phyloP scores from a whole-genome alignment of 2,113 vertebrate species.

The Catagonus wagneri region DNA sequence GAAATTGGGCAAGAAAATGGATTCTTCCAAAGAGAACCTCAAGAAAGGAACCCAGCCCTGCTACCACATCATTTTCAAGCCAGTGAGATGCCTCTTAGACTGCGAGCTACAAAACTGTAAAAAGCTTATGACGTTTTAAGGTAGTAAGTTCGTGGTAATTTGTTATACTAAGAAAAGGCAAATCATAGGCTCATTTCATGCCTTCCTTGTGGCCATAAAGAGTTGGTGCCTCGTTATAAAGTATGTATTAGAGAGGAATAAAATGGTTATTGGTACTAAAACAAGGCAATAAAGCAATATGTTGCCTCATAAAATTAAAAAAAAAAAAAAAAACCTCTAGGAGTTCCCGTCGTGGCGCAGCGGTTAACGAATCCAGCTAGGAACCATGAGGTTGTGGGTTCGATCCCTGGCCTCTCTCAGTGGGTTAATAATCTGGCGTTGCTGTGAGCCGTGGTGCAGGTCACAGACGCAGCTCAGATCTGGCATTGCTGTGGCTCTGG shows the following conservation, averaged over 20 bases:
- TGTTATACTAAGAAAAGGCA: neutral
- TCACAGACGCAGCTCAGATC: too few species aligned
- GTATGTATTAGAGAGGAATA: neutral
- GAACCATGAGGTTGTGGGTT: too few species aligned
- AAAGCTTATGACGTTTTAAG: neutral
- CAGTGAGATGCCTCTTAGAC: neutral
- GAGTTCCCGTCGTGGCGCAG: too few species aligned
- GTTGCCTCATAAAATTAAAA: constrained; percentile 42
- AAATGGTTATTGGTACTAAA: neutral
- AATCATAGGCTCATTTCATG: neutral
- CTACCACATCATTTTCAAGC: neutral
- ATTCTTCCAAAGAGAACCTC: neutral
- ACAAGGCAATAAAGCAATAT: neutral
- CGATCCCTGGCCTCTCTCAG: too few species aligned
- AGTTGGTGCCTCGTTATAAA: neutral
- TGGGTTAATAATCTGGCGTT: too few species aligned
- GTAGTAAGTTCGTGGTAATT: neutral
- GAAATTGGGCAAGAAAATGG: neutral
- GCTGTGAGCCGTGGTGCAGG: too few species aligned
- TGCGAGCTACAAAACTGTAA: neutral
- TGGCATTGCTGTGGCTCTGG: too few species aligned
- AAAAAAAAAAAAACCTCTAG: too few species aligned
- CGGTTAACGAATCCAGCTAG: too few species aligned
- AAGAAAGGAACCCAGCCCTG: neutral
- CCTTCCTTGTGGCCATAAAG: neutral